phyloP scores from a whole-genome alignment of 2,797 vertebrate genomes.

The Petrocephalus schoutedeni region DNA sequence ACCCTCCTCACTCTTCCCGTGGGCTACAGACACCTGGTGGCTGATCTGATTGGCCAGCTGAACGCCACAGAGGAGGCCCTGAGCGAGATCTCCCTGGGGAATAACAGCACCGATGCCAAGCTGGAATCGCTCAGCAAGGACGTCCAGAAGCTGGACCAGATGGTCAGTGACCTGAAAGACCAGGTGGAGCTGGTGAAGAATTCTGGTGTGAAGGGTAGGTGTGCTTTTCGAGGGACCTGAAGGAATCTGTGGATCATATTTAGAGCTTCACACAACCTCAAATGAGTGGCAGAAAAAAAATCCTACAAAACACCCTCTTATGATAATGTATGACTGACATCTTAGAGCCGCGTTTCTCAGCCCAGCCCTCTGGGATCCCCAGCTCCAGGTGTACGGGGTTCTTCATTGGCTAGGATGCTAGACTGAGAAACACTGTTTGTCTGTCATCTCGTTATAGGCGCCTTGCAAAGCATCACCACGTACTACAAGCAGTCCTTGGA shows the following conservation, averaged over 20 bases:
- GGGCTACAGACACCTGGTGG: constrained; percentile 73
- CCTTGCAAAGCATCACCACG: constrained; percentile 79
- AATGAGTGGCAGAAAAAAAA: not conserved
- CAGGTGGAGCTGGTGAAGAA: constrained; percentile 94
- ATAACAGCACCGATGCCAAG: constrained; percentile 59
- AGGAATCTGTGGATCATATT: not conserved
- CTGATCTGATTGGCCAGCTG: constrained; percentile 69
- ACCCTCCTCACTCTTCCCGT: not conserved
- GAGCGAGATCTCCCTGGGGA: constrained; percentile 54
- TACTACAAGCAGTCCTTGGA: constrained; percentile 80
- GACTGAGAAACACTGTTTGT: not conserved
- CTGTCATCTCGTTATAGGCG: constrained; percentile 61
- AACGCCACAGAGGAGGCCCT: constrained; percentile 69
- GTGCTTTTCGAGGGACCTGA: not conserved
- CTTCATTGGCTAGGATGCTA: not conserved
- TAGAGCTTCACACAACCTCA: not conserved
- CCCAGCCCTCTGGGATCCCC: not conserved
- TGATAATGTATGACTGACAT: not conserved
- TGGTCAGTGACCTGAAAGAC: constrained; percentile 75
- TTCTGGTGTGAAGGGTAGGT: constrained; percentile 84
- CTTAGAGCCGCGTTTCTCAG: not conserved
- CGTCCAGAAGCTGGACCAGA: constrained; percentile 70
- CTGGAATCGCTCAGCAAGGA: constrained; percentile 67
- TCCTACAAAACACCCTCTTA: not conserved
- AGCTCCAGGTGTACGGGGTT: not conserved